Evolutionary conservation across 1,140 invertebrate genomes (phyloP).

Genomic region (Temnothorax nylanderi): DNA sequence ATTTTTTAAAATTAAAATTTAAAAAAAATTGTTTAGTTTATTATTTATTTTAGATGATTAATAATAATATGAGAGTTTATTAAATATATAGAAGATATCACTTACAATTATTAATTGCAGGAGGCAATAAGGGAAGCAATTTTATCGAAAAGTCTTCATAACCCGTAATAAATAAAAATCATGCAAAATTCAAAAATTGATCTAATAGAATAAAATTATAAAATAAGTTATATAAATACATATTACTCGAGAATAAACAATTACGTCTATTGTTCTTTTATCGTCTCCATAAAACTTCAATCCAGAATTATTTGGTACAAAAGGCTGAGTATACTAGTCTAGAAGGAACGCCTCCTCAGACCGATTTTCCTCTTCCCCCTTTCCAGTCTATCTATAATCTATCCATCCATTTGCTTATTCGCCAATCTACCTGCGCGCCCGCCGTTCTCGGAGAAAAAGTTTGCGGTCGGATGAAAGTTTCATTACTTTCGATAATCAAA

Average conservation of each 20-base stretch:
- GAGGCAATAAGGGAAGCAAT: background rate
- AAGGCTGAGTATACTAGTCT: background rate
- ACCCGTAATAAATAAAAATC: background rate
- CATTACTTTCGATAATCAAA: constrained; percentile 51
- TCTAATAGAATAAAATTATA: background rate
- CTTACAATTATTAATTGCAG: background rate
- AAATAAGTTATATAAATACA: background rate
- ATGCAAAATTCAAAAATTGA: background rate
- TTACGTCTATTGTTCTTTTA: background rate
- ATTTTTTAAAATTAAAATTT: background rate
- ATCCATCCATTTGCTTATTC: constrained; percentile 45
- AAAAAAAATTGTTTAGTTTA: background rate
- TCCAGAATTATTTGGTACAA: background rate
- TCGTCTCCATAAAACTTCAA: background rate
- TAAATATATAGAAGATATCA: background rate
- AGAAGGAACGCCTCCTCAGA: background rate
- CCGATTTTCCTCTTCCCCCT: background rate
- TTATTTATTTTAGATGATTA: background rate
- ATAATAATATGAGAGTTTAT: background rate
- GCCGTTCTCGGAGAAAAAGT: constrained; percentile 12
- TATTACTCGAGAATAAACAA: background rate
- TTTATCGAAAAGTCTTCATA: background rate
- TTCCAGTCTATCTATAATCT: constrained; percentile 36
- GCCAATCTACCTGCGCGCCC: constrained; percentile 8
- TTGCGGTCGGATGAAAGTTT: constrained; percentile 47